Percentiles rank a stretch among this genome's conserved stretches.
Evolutionary conservation across 2,888 invertebrate genomes (phyloP).

Genomic region (Brachyopa scutellaris): DNA sequence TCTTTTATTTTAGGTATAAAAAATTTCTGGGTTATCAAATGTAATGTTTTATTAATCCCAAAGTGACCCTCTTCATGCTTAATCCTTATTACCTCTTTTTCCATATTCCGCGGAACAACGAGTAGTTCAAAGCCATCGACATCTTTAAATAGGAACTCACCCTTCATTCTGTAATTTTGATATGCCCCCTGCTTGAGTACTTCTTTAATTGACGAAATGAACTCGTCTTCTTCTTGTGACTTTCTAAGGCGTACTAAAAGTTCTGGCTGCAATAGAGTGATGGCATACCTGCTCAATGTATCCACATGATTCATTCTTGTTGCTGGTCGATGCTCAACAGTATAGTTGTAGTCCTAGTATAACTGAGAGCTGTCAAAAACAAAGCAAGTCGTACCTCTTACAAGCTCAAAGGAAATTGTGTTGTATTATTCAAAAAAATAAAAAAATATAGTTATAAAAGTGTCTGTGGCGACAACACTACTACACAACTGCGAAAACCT

Average conservation of each 20-base stretch:
- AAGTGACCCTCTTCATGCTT: too few species aligned
- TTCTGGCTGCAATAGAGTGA: slow-evolving; percentile 1
- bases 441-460: too few species aligned
- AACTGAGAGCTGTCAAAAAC: too few species aligned
- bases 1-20: background rate
- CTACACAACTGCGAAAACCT: too few species aligned
- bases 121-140: slow-evolving; percentile 3
- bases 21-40: slow-evolving; percentile 9
- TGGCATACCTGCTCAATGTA: slow-evolving; percentile 12
- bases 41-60: too few species aligned
- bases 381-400: too few species aligned
- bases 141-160: slow-evolving; percentile 32
- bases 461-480: too few species aligned
- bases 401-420: too few species aligned
- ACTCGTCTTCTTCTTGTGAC: too few species aligned
- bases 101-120: slow-evolving; percentile 13
- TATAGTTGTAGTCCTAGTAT: slow-evolving; percentile 23
- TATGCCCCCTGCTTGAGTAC: too few species aligned
- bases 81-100: slow-evolving; percentile 5
- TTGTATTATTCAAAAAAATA: too few species aligned
- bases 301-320: slow-evolving; percentile 23
- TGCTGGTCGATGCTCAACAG: slow-evolving; percentile 17
- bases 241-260: background rate
- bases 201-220: too few species aligned
- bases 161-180: slow-evolving; percentile 8